Evolutionary conservation across 2,113 vertebrate genomes (phyloP).

Genomic region (Alouatta palliata): DNA sequence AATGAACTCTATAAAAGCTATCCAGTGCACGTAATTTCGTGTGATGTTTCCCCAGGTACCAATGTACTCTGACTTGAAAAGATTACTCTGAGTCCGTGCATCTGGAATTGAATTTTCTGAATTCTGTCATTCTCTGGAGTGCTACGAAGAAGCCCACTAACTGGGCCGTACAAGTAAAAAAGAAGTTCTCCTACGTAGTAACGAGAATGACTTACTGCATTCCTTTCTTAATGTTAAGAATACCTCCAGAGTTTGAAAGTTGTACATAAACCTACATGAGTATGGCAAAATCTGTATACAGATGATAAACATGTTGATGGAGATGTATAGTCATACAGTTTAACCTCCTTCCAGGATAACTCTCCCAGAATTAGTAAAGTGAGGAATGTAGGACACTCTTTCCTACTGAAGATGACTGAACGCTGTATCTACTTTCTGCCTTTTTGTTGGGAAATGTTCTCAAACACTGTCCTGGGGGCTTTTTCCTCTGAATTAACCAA

Average conservation of each 20-base stretch:
- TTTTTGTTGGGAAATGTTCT: background rate
- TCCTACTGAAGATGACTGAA: background rate
- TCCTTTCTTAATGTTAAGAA: background rate
- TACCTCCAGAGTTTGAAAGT: background rate
- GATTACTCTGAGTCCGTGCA: constrained; percentile 57
- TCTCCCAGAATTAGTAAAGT: background rate
- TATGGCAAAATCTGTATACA: background rate
- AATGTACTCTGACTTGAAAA: constrained; percentile 72
- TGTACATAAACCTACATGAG: background rate
- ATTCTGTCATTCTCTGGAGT: constrained; percentile 68
- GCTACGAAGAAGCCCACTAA: background rate
- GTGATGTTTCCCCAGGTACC: constrained; percentile 79
- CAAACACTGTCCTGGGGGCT: background rate
- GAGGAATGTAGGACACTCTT: background rate
- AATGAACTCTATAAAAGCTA: constrained; percentile 83
- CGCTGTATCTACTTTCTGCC: background rate
- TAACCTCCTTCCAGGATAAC: background rate
- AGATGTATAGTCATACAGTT: background rate
- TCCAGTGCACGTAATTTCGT: constrained; percentile 79
- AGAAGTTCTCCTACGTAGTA: background rate
- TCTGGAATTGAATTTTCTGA: constrained; percentile 72
- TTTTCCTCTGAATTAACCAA: background rate
- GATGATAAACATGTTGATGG: background rate
- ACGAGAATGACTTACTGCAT: background rate
- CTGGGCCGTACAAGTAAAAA: constrained; percentile 9